Evolutionary conservation across 2,797 vertebrate species (phyloP).

Genomic region (Zalophus californianus): DNA sequence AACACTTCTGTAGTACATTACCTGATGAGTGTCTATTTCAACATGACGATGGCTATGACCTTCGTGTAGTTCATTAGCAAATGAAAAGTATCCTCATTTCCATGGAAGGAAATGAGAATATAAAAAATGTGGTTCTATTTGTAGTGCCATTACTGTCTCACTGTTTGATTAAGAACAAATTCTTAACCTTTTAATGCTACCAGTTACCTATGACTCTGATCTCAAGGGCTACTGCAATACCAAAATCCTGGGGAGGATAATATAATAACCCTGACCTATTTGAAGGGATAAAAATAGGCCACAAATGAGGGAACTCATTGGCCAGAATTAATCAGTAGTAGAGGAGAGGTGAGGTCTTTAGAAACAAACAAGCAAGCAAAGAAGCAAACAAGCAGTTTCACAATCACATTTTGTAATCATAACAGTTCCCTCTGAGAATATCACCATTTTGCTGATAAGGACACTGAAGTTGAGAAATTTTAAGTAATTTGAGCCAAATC

Average conservation of each 20-base stretch:
- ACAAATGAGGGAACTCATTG: constrained; percentile 60
- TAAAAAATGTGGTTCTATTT: constrained; percentile 85
- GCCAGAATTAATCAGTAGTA: constrained; percentile 42
- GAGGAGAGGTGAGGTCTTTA: constrained; percentile 58
- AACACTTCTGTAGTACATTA: constrained; percentile 80
- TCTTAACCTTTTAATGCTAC: constrained; percentile 84
- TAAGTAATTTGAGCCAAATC: neutral
- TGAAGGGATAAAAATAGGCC: constrained; percentile 68
- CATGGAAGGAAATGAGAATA: constrained; percentile 83
- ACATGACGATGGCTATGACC: constrained; percentile 77
- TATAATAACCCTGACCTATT: constrained; percentile 56
- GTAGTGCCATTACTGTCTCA: constrained; percentile 83
- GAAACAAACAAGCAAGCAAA: constrained; percentile 67
- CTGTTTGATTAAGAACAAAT: constrained; percentile 85
- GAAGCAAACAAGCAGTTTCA: constrained; percentile 60
- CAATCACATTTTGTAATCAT: constrained; percentile 57
- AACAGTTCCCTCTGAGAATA: constrained; percentile 11
- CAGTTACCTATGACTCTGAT: constrained; percentile 78
- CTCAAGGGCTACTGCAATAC: constrained; percentile 72
- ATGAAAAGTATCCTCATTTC: constrained; percentile 84
- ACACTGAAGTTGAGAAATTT: neutral
- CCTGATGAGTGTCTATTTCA: constrained; percentile 81
- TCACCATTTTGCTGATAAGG: constrained; percentile 35
- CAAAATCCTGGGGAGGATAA: constrained; percentile 57
- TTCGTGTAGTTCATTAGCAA: constrained; percentile 84